Percentiles rank a stretch among this genome's conserved stretches.
These are phyloP conservation scores for Pithys albifrons DNA, from an alignment of 2,113 vertebrate species.

Conservation along the genomic window DNA sequence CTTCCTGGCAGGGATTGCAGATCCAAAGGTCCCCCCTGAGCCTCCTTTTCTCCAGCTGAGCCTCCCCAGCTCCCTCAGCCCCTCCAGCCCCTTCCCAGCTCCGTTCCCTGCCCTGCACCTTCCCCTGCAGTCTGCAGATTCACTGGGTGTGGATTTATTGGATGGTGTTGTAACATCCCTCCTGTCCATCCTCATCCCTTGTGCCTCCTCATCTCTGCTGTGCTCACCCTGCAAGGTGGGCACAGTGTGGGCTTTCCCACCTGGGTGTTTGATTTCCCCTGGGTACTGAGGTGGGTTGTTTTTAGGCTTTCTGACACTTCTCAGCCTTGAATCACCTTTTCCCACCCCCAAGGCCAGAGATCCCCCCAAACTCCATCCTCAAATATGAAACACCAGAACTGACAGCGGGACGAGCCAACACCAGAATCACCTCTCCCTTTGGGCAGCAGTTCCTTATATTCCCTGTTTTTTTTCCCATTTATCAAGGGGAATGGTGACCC, in stretches of 20 bases:
- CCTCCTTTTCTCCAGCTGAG: neutral
- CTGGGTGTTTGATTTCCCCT: fast-evolving
- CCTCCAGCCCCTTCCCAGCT: neutral
- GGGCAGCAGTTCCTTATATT: fast-evolving
- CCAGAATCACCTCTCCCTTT: neutral
- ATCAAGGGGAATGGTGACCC: neutral
- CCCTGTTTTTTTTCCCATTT: neutral
- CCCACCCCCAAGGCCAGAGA: neutral
- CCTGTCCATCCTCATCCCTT: neutral
- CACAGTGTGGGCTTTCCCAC: neutral
- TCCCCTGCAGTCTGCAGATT: too few relatives aligned
- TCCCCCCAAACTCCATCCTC: neutral
- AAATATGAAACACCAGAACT: fast-evolving
- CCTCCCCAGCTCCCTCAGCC: neutral
- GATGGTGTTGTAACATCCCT: fast-evolving
- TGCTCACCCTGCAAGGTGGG: fast-evolving
- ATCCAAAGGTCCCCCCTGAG: neutral
- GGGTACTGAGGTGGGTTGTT: neutral
- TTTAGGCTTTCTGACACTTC: neutral
- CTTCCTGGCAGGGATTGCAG: neutral
- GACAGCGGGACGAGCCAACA: fast-evolving
- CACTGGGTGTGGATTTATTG: neutral
- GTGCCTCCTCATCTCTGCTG: fast-evolving
- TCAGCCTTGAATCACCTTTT: neutral
- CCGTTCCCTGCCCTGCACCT: neutral